Percentiles rank a stretch among this genome's conserved stretches.
phyloP scores from a whole-genome alignment of 2,797 vertebrate species.

The Myotis pilosus region DNA sequence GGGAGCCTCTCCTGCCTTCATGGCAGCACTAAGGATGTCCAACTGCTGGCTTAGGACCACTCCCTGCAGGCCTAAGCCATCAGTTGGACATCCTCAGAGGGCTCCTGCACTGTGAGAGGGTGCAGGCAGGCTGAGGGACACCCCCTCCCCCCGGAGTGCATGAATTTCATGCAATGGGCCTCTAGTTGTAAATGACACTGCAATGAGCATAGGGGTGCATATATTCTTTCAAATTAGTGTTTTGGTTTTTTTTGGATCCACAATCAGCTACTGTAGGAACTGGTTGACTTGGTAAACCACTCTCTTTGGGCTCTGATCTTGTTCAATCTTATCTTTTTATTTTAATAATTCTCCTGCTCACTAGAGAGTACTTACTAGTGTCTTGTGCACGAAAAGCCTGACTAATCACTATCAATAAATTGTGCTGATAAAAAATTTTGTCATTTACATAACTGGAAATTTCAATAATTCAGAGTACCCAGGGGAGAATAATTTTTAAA shows the following conservation, averaged over 20 bases:
- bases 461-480: neutral
- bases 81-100: too few relatives aligned
- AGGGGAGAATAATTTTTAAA: neutral
- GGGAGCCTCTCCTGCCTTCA: too few relatives aligned
- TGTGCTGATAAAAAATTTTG: neutral
- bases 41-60: too few relatives aligned
- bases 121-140: too few relatives aligned
- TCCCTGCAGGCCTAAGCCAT: too few relatives aligned
- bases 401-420: neutral
- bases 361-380: neutral
- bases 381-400: neutral
- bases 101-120: too few relatives aligned
- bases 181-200: too few relatives aligned
- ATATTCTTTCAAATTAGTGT: too few relatives aligned
- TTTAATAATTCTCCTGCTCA: neutral
- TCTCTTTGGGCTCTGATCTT: neutral
- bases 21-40: too few relatives aligned
- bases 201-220: too few relatives aligned
- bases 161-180: too few relatives aligned
- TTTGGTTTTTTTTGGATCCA: neutral
- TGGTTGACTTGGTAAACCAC: neutral
- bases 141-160: too few relatives aligned
- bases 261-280: neutral
- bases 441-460: conserved; percentile 22
- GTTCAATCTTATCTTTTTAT: conserved; percentile 1